Evolutionary conservation across 2,797 vertebrate genomes (phyloP), one percentile per base, ranked within the genome.

Genomic region (Manis crassicaudata): DNA sequence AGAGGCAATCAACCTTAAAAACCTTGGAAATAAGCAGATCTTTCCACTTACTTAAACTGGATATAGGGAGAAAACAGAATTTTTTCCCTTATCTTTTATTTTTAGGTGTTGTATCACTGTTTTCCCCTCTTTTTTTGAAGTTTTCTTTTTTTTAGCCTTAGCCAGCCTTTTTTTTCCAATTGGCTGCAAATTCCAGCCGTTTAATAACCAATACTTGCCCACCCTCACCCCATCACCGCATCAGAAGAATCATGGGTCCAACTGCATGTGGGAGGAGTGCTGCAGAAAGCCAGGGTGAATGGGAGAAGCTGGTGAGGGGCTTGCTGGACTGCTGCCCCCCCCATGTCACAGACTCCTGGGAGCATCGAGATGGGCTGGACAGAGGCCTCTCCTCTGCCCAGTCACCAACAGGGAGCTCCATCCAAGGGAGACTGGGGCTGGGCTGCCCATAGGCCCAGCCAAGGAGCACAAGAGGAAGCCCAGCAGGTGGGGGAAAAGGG

Each of bases 141-240:
- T 56, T 76, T 91, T 9, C 13, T 12, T 14, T 5, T 13, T 62
- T 52, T 54, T 67, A 35, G 35, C 35, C 35, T 35, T 35, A 35
- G 35, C 35, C 35, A 35, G 35, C 35, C 35, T 46, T 46, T 46
- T 46, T 46, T 46, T 46, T 81, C 29, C 50, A 72, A 62, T 5
- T 92, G 88, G 73, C 65, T 95, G 73, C 77, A 65, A 29, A 90
- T 37, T 86, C 43, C 32, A 98, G 95, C 92, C 32, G 0, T 98
- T 98, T 97, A 96, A 76, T 97, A 84, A 73, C 84, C 90, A 94
- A 94, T 35, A 14, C 20, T 63, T 82, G 29, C 27, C 37, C 8
- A 37, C 27, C 27, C 23, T 62, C 37, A 13, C 40, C 67, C 32
- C 91, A 76, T 12, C 14, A 67, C 27, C 91, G 68, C 29, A 82